Conservation (phyloP, 2,113 vertebrate genomes). For the Esox niger region DNA sequence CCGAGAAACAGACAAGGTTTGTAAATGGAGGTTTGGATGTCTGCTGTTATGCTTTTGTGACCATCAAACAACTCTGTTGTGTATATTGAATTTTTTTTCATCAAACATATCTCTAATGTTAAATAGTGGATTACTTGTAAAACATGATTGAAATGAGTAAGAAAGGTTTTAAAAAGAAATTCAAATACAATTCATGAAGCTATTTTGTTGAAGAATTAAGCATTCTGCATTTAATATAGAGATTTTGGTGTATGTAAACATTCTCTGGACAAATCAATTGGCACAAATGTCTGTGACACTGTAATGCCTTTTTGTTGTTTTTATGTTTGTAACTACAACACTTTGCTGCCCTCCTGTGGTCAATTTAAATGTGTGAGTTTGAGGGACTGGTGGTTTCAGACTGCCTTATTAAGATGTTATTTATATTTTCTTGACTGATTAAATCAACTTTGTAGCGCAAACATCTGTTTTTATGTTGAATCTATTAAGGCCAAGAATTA, state of each 20-base stretch:
- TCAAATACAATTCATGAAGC: not conserved
- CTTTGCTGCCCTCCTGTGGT: conserved; percentile 56
- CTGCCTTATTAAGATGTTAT: not conserved
- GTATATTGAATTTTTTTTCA: conserved; percentile 22
- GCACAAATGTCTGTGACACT: not conserved
- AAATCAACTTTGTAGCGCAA: not conserved
- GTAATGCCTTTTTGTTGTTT: not conserved
- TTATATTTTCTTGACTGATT: not conserved
- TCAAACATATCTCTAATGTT: not conserved
- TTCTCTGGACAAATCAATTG: conserved; percentile 3
- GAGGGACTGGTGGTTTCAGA: not conserved
- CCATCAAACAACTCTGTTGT: conserved; percentile 16
- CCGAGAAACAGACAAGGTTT: conserved; percentile 11
- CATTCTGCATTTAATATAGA: not conserved
- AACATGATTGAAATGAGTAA: not conserved
- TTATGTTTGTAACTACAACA: conserved; percentile 9
- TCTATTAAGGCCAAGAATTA: not conserved
- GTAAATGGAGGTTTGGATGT: conserved; percentile 27
- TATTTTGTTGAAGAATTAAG: no score
- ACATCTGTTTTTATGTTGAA: not conserved
- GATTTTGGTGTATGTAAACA: conserved; percentile 15
- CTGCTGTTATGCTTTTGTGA: conserved; percentile 30
- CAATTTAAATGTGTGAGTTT: not conserved
- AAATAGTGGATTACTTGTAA: not conserved
- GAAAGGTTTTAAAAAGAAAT: not conserved